Evolutionary conservation across 1,140 invertebrate species (phyloP).

Genomic region (Centruroides sculpturatus): DNA sequence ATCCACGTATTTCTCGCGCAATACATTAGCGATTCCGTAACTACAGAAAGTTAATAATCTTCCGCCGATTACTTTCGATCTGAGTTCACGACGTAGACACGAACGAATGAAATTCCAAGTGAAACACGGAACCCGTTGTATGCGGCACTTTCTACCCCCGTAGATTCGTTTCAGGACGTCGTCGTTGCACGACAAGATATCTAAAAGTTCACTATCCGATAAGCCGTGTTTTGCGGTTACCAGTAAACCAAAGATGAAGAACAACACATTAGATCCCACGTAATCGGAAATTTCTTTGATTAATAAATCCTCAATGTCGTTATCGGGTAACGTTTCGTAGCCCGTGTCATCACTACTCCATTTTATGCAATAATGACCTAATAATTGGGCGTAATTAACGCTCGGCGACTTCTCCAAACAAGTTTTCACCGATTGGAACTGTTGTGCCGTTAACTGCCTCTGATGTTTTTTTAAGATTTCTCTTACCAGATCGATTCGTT

Average conservation of each 20-base stretch:
- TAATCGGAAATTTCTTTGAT: background rate
- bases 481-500: background rate
- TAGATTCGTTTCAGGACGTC: slow-evolving; percentile 46
- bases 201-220: slow-evolving; percentile 56
- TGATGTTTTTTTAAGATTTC: background rate
- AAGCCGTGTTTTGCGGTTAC: slow-evolving; percentile 51
- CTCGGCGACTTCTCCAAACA: background rate
- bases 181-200: slow-evolving; percentile 52
- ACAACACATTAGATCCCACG: slow-evolving; percentile 4
- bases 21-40: slow-evolving; percentile 5
- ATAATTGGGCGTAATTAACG: slow-evolving; percentile 2
- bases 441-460: background rate
- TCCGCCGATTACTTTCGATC: slow-evolving; percentile 9
- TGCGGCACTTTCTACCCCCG: slow-evolving; percentile 30
- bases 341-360: slow-evolving; percentile 1
- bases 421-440: background rate
- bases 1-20: slow-evolving; percentile 6
- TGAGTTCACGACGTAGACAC: slow-evolving; percentile 4
- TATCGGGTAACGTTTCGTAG: background rate
- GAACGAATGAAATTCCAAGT: slow-evolving; percentile 6
- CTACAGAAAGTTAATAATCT: slow-evolving; percentile 7
- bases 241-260: slow-evolving; percentile 41
- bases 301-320: slow-evolving; percentile 7
- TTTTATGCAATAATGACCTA: slow-evolving; percentile 1
- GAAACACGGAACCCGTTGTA: slow-evolving; percentile 5